Base-by-base conservation (phyloP, 2,888 invertebrate genomes). In the Rhagonycha fulva region DNA sequence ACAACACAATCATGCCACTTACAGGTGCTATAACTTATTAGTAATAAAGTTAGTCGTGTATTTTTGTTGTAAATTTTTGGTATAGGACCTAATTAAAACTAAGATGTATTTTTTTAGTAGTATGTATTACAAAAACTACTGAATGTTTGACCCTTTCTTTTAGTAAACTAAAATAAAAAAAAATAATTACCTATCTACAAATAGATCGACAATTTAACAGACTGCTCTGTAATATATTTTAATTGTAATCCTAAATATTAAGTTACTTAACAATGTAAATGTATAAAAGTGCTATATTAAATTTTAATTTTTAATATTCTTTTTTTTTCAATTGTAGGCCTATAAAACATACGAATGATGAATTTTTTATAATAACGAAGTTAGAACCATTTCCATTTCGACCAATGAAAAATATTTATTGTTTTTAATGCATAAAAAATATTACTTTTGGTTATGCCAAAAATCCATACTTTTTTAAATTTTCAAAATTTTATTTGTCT, bases 251-350 rank as follows among this genome's bases (percentile, higher is more conserved):
- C 67, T 76, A 67, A 74, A 76, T 73, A 32, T 70, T 47, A 47
- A 47, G 47, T 47, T 74, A 66, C 68, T 74, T 81, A 84, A 83
- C 82, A 82, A 76, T 74, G 68, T 79, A 79, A 79, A 82, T 84
- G 83, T 84, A 84, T 82, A 82, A 84, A 83, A 84, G 84, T 84
- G 84, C 84, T 84, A 84, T 84, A 84, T 82, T 83, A 81, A 83
- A 83, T 81, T 83, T 84, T 81, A 82, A 82, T 82, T 78, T 81
- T 76, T 82, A 80, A 80, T 80, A 77, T 75, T 72, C n/a, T n/a
- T 32, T 72, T 11, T 62, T 47, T n/a, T 47, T 47, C 9, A 47
- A 47, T 47, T 32, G 4, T n/a, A n/a, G 12, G 12, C 32, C 32
- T 32, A 4, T 1, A 32, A 32, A 32, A 32, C 11, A 2, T 9